Base-by-base conservation (phyloP, 64 coral and sea anemone species). In the Trachythela sp. region DNA sequence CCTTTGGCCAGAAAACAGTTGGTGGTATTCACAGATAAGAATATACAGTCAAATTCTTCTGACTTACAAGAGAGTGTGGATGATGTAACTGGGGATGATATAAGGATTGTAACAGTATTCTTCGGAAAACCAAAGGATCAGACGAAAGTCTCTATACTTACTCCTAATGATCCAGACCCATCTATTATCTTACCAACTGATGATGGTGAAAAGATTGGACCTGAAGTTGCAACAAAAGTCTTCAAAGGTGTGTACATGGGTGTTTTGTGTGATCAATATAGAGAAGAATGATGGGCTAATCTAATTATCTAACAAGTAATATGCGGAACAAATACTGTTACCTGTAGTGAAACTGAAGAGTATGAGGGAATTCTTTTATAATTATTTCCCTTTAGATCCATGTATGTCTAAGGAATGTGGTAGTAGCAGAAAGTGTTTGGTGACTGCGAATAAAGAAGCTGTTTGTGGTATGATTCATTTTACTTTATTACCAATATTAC, bases 371-470 rank as follows among this genome's bases (percentile, higher is more conserved):
- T 80, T 15, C 13, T 4, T 39, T 34, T 38, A 15, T 80, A 13
- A 35, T 80, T 80, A 2, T 80, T 80, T 80, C 9, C 35, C 37
- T 13, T 80, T 36, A 80, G 75, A 80, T 80, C 75, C 75, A 35
- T 80, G 75, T 80, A 35, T 35, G 33, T 2, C 33, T 35, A 80
- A 80, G 20, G 75, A 80, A 80, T 80, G 75, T 39, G 75, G 75
- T 18, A 39, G 33, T 22, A 22, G 15, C 0, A 80, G 75, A 80
- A 80, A 30, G 8, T 80, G 75, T 39, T 37, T 35, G 13, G 75
- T 80, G 31, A 80, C 75, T 13, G 31, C 9, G 30, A 39, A 80
- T 15, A 80, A 36, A 36, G 1, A 80, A 18, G 27, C 75, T 37
- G 4, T 80, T 80, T 80, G 75, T 2, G 75, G 75, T 80, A 80